Conservation (phyloP, 2,888 invertebrate species). For the Norana najaformis region DNA sequence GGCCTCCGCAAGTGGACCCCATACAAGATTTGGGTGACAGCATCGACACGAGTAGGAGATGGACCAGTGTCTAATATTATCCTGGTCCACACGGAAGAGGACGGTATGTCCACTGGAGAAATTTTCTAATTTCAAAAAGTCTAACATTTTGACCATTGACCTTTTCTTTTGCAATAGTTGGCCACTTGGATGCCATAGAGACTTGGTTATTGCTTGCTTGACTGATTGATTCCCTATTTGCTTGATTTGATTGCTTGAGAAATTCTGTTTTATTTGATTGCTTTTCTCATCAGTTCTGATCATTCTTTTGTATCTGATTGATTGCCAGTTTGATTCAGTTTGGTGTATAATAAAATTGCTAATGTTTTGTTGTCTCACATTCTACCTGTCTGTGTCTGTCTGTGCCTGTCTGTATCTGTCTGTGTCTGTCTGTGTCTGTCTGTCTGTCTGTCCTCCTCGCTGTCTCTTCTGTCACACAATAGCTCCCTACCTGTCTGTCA, state of each 20-base stretch:
- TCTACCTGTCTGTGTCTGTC: neutral
- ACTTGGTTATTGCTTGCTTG: neutral
- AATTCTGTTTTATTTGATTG: slow-evolving; percentile 21
- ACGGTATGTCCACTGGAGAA: slow-evolving; percentile 55
- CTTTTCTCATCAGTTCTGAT: neutral
- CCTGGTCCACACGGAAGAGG: slow-evolving; percentile 96
- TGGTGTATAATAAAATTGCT: neutral
- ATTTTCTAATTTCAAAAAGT: neutral
- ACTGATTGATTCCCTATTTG: neutral
- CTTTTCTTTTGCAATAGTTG: neutral
- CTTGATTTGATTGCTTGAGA: neutral
- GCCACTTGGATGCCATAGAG: neutral
- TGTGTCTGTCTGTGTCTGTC: neutral
- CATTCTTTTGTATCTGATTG: neutral
- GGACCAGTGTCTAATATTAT: slow-evolving; percentile 93
- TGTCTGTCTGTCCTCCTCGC: neutral
- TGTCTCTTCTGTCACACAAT: too few relatives aligned
- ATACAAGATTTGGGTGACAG: slow-evolving; percentile 85
- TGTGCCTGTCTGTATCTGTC: too few relatives aligned
- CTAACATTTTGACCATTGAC: neutral
- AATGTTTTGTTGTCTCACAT: neutral
- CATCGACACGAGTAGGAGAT: slow-evolving; percentile 88
- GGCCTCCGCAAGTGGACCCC: slow-evolving; percentile 92
- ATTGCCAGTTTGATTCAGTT: neutral
- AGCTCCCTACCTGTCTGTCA: too few relatives aligned